Base-by-base conservation (phyloP, 2,113 vertebrate species). In the Serinus canaria region DNA sequence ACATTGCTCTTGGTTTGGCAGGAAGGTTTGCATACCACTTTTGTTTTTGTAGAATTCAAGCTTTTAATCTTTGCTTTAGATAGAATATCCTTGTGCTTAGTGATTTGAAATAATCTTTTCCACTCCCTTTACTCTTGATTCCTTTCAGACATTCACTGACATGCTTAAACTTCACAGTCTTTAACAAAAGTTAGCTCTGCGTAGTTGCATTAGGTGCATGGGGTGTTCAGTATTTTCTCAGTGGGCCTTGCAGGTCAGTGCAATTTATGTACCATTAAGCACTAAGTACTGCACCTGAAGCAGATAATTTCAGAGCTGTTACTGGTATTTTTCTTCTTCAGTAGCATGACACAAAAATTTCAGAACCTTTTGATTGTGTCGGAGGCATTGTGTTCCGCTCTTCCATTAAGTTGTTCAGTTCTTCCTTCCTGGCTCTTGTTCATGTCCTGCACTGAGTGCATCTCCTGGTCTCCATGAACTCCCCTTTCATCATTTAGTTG, bases 361-460 rank as follows among this genome's bases (percentile, higher is more conserved):
- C 43, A 92, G 84, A 52, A 41, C 52, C 72, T 93, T 67, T 28
- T 68, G 47, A 56, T 63, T 49, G 44, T 72, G 5, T 63, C 0
- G 0, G n/a, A 64, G 39, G n/a, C 72, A 39, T 2, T 3, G 22
- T 21, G 10, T 49, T 52, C 43, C 0, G 0, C 31, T 72, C 27
- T 82, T 83, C 63, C 67, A 43, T 92, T 85, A 83, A 14, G 23
- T 47, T 76, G 24, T 52, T 87, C 6, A 15, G 31, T 47, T 85
- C 62, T 87, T 33, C 37, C 79, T 75, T 84, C 46, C 58, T 95
- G 58, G 67, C 93, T 91, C 78, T 53, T 85, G 67, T 46, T 92
- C 55, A 12, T 85, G 24, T 41, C 82, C 53, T 74, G 15, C 33
- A 28, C 17, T 35, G 49, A 76, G 46, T 35, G 23, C 58, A 35